Conservation (phyloP, 2,888 invertebrate species). For the Leptopilina myrica region DNA sequence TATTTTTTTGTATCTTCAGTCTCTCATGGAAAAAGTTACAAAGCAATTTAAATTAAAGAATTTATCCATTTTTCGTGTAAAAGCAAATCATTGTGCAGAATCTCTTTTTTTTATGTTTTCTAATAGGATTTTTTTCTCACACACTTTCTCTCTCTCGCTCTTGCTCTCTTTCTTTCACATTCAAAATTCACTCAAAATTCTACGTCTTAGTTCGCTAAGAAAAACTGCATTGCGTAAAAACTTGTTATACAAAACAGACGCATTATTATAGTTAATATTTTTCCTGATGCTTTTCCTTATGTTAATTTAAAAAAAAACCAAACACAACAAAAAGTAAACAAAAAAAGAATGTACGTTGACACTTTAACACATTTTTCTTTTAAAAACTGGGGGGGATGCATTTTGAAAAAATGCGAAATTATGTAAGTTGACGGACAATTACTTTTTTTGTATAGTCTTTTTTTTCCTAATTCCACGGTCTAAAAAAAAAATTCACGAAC, state of each 20-base stretch:
- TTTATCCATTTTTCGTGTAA: background rate
- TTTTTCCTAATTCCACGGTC: background rate
- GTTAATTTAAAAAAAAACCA: slow-evolving; percentile 52
- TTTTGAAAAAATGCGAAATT: background rate
- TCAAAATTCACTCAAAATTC: slow-evolving; percentile 4
- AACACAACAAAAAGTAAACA: slow-evolving; percentile 56
- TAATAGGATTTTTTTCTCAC: background rate
- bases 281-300: slow-evolving; percentile 54
- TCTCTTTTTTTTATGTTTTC: background rate
- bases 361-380: background rate
- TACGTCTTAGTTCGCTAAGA: slow-evolving; percentile 55
- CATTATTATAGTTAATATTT: slow-evolving; percentile 51
- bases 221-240: slow-evolving; percentile 64
- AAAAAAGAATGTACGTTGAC: slow-evolving; percentile 47
- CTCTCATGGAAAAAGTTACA: background rate
- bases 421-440: background rate
- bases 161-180: background rate
- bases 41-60: slow-evolving; percentile 3
- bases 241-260: slow-evolving; percentile 57
- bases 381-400: background rate
- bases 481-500: background rate
- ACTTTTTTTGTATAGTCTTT: background rate
- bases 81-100: slow-evolving; percentile 16
- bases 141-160: background rate
- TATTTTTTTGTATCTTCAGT: background rate